Conservation (phyloP, 2,113 vertebrate species). For the Chamaea fasciata region DNA sequence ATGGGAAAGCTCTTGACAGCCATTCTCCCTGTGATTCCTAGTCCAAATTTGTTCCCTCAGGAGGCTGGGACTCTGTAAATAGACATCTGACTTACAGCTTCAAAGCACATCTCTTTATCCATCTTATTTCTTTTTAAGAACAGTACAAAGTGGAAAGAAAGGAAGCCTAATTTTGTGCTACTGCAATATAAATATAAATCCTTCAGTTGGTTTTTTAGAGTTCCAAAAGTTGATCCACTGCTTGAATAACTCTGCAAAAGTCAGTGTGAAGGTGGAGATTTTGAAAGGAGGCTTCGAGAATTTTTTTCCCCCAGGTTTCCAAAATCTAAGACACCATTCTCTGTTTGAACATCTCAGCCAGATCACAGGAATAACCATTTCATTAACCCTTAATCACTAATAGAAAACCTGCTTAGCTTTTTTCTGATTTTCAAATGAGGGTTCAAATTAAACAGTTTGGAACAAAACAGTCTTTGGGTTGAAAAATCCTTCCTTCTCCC, state of each 20-base stretch:
- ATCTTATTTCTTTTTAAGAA: neutral
- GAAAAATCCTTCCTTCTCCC: neutral
- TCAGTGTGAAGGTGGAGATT: neutral
- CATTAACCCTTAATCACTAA: neutral
- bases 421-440: neutral
- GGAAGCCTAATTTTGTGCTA: neutral
- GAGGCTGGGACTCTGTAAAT: neutral
- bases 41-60: neutral
- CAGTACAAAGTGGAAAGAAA: neutral
- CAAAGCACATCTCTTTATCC: neutral
- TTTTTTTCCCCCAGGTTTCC: neutral
- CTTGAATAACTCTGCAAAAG: neutral
- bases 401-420: neutral
- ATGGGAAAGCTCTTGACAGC: neutral
- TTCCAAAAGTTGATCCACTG: neutral
- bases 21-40: neutral
- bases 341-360: neutral
- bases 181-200: neutral
- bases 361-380: neutral
- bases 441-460: neutral
- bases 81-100: neutral
- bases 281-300: neutral
- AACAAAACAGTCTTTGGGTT: neutral
- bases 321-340: neutral
- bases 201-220: neutral